Evolutionary conservation across 2,888 invertebrate genomes (phyloP).

Genomic region (Platynereis dumerilii): DNA sequence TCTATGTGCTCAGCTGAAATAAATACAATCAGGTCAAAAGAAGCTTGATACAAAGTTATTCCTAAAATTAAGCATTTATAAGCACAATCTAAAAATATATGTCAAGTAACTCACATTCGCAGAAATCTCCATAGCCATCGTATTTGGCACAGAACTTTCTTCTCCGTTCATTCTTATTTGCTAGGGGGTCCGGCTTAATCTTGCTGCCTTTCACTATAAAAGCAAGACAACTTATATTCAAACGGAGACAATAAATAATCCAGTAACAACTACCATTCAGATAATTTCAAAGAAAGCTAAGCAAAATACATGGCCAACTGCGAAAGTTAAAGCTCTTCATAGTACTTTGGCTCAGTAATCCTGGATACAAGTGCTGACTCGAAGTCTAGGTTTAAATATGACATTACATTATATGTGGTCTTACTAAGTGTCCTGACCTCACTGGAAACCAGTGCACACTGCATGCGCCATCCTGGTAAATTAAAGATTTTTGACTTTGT

Average conservation of each 20-base stretch:
- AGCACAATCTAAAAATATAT: not conserved
- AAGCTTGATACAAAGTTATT: not conserved
- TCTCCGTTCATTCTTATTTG: constrained; percentile 60
- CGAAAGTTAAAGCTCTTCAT: too few relatives aligned
- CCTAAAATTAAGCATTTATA: not conserved
- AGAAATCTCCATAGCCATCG: constrained; percentile 65
- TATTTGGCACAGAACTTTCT: constrained; percentile 64
- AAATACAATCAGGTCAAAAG: not conserved
- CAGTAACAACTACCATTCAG: too few relatives aligned
- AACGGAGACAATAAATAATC: not conserved
- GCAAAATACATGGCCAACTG: too few relatives aligned
- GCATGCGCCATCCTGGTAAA: too few relatives aligned
- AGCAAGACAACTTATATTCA: not conserved
- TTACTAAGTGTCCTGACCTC: too few relatives aligned
- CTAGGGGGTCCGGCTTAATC: constrained; percentile 61
- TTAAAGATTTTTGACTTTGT: too few relatives aligned
- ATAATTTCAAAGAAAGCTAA: too few relatives aligned
- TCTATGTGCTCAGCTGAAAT: constrained; percentile 55
- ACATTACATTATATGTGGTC: too few relatives aligned
- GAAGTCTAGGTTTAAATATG: too few relatives aligned
- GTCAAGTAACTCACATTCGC: constrained; percentile 52
- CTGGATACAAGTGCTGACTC: too few relatives aligned
- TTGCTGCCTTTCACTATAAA: constrained; percentile 51
- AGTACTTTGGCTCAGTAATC: too few relatives aligned
- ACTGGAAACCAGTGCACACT: too few relatives aligned